Evolutionary conservation across 2,797 vertebrate genomes (phyloP), one percentile per base, ranked within the genome.

Genomic region (Diglossa cyanea): DNA sequence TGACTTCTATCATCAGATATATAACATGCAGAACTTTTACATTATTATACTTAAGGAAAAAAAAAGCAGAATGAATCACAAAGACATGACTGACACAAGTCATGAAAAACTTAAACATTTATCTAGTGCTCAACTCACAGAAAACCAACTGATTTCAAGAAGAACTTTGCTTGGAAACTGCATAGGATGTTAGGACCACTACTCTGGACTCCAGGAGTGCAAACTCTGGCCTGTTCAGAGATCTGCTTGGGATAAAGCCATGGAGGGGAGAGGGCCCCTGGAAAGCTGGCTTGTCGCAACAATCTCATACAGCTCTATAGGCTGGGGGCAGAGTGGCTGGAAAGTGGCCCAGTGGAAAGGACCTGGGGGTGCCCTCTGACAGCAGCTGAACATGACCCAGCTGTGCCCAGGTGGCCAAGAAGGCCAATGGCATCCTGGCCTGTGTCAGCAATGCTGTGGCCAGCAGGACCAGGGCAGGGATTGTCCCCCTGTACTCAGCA

Each of bases 401-500:
- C 1, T 3, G 62, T n/a, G 40, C 31, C 40, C 54, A 61, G 31
- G 40, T 37, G 26, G 26, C 62, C 77, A 68, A 42, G 40, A 13
- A 68, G 23, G 33, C 26, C 48, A 24, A 6, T n/a, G 35, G 3
- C 23, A n/a, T 31, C 45, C 67, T 88, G 61, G 61, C 20, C 53
- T 54, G 40, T 61, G 1, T 8, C 12, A 67, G 17, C 40, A 5
- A 11, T 2, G 31, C 31, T 40, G 17, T 11, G 17, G 31, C 26
- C 70, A 66, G 5, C 9, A 51, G 39, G 51, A 20, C 1, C 31
- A 42, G 16, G 26, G 6, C 54, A 48, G 13, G 4, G 13, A 54
- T 17, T 42, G 4, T 15, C 13, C 19, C 3, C 5, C 8, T 68
- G 19, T 28, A 5, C 15, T 12, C 2, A 0, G 40, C 26, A 40